phyloP scores from a whole-genome alignment of 2,888 invertebrate genomes.

The Andrena flavipes region DNA sequence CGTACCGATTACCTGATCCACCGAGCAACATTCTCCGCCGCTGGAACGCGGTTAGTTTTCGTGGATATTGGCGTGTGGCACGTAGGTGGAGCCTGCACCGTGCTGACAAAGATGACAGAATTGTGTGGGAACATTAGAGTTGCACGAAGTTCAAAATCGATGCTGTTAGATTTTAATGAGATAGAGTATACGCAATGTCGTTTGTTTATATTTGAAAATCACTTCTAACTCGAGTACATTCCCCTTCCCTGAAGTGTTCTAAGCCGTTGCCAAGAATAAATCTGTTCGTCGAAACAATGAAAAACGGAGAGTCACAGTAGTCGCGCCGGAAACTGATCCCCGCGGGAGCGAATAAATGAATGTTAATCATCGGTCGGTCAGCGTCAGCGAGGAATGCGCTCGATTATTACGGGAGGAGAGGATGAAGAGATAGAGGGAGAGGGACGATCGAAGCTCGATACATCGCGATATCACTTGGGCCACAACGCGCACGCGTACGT shows the following conservation, averaged over 20 bases:
- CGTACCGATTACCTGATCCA: constrained; percentile 51
- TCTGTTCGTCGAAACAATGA: not conserved
- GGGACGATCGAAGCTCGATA: constrained; percentile 46
- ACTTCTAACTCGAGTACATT: too few relatives aligned
- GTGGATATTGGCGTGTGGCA: constrained; percentile 2
- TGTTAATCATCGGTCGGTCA: constrained; percentile 1
- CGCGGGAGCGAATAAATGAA: not conserved
- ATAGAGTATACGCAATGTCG: too few relatives aligned
- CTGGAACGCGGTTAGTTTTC: constrained; percentile 18
- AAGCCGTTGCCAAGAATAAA: not conserved
- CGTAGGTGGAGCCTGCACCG: constrained; percentile 4
- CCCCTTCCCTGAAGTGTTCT: too few relatives aligned
- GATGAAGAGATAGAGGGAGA: not conserved
- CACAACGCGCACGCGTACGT: constrained; percentile 45
- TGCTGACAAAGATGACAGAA: not conserved
- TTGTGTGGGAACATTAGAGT: too few relatives aligned
- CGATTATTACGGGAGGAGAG: not conserved
- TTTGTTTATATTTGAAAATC: too few relatives aligned
- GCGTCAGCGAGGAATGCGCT: not conserved
- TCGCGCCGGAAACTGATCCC: not conserved
- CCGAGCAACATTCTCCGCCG: constrained; percentile 58
- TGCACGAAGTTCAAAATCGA: too few relatives aligned
- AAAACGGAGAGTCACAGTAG: constrained; percentile 4
- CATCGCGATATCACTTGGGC: constrained; percentile 37
- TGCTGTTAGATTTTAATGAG: too few relatives aligned